Base-by-base conservation (phyloP, 2,888 invertebrate genomes). In the Phyllotreta cruciferae region DNA sequence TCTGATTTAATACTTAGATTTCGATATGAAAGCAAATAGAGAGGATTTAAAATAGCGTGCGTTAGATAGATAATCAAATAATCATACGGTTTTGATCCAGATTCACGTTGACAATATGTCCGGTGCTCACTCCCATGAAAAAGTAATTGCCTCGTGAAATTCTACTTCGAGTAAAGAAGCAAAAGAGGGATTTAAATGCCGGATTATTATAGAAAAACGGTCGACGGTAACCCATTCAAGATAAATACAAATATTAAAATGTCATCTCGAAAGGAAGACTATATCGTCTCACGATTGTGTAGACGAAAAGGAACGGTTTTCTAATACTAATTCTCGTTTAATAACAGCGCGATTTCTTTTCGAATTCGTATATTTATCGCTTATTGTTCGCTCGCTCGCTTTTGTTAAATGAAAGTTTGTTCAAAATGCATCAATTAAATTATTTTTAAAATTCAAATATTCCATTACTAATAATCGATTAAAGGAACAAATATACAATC, bases 171-270 rank as follows among this genome's bases (percentile, higher is more conserved):
- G 24, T 24, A 24, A 24, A 24, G 24, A 50, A 8, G 58, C 63
- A 65, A 64, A 61, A 56, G 50, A 60, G 45, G 47, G 49, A 62
- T 61, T 24, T 24, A 63, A 67, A 64, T 61, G 66, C 56, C 24
- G 50, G 66, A 67, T 65, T 61, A 67, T 67, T 64, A 67, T 49
- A 58, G 61, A 62, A 63, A 45, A 64, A 60, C 62, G 56, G 62
- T 62, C 62, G 50, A 50, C 55, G 62, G 57, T 57, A 57, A 24
- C 24, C 58, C 37, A 62, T 50, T 47, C 38, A 57, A 63, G 57
- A 60, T 67, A 68, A 68, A 66, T 55, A 66, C 66, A 63, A 66
- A 68, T 68, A 68, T 68, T 68, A 68, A 68, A 68, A 66, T 68
- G 68, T 68, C 68, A 68, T 68, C 68, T 68, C 54, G 57, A 58